Base-by-base conservation (phyloP, 2,888 invertebrate genomes). In the Volucella inanis region DNA sequence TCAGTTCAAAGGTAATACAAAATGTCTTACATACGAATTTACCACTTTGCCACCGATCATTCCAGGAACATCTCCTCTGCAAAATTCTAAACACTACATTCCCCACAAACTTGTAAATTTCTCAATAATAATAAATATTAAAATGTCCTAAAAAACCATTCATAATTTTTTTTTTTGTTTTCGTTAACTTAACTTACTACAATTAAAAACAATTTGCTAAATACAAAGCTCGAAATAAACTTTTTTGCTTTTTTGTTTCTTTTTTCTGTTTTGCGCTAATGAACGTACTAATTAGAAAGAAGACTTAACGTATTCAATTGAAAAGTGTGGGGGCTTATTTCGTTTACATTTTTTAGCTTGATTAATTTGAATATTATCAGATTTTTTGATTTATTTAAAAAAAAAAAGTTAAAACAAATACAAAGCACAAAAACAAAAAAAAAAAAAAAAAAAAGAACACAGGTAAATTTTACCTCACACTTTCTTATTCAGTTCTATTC, bases 151-250 rank as follows among this genome's bases (percentile, higher is more conserved):
- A 62, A 70, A 54, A 77, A 78, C 70, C 22, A 61, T 57, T 31
- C 31, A 31, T 31, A 31, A 31, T 31, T 31, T 31, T 31, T 31
- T 31, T 41, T 49, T 52, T 61, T 59, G 43, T 14, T 65, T 65
- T 43, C 12, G 55, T 65, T 45, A 65, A 57, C 64, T 55, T 67
- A 67, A 70, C 68, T 79, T 84, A 61, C 84, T 84, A 84, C 43
- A 84, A 76, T 76, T 61, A 70, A 67, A 79, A 80, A 80, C 84
- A 80, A 79, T 84, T 84, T 61, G 84, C 84, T 84, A 84, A 74
- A 84, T 84, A 84, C 83, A 84, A 84, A 84, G 83, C 83, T 75
- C 52, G 52, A 78, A 74, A 68, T 55, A 77, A 45, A 15, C 31
- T 38, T 22, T 14, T 57, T 43, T 54, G 18, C 31, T 59, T 22